phyloP scores from a whole-genome alignment of 2,113 vertebrate species.

The Spea bombifrons region DNA sequence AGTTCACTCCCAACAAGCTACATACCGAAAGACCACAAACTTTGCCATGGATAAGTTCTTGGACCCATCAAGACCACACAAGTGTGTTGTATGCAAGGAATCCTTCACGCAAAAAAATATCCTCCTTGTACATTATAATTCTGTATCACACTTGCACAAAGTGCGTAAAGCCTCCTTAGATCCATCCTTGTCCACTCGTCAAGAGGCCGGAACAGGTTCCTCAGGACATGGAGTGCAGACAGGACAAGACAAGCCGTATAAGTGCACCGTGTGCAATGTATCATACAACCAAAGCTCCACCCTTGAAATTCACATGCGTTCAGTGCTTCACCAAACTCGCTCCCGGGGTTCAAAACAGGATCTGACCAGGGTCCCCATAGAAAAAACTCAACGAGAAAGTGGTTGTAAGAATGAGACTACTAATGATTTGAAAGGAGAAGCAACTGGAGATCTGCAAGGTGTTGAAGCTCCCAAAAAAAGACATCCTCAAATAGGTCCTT shows the following conservation, averaged over 20 bases:
- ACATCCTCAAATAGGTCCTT: slow-evolving; percentile 16
- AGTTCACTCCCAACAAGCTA: slow-evolving; percentile 49
- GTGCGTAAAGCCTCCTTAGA: slow-evolving; percentile 74
- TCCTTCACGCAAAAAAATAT: slow-evolving; percentile 81
- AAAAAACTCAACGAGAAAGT: slow-evolving; percentile 46
- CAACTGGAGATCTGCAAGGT: slow-evolving; percentile 4
- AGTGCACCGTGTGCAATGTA: slow-evolving; percentile 82
- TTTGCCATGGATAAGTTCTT: slow-evolving; percentile 68
- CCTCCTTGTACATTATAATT: slow-evolving; percentile 84
- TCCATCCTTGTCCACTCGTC: slow-evolving; percentile 47
- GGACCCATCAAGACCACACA: slow-evolving; percentile 71
- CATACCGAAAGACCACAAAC: slow-evolving; percentile 65
- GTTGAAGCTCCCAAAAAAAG: slow-evolving; percentile 26
- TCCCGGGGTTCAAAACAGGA: slow-evolving; percentile 69
- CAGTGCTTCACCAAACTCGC: slow-evolving; percentile 84
- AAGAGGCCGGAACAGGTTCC: slow-evolving; percentile 50
- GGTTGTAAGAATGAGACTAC: slow-evolving; percentile 49
- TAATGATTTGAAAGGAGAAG: slow-evolving; percentile 45
- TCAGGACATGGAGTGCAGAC: slow-evolving; percentile 16
- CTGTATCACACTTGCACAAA: slow-evolving; percentile 81
- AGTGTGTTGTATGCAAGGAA: slow-evolving; percentile 83
- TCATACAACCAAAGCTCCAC: slow-evolving; percentile 91
- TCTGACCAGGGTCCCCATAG: slow-evolving; percentile 43
- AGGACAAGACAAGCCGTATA: slow-evolving; percentile 78
- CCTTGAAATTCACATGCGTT: slow-evolving; percentile 88